Evolutionary conservation across 2,113 vertebrate species (phyloP).

Genomic region (Lasiurus cinereus): DNA sequence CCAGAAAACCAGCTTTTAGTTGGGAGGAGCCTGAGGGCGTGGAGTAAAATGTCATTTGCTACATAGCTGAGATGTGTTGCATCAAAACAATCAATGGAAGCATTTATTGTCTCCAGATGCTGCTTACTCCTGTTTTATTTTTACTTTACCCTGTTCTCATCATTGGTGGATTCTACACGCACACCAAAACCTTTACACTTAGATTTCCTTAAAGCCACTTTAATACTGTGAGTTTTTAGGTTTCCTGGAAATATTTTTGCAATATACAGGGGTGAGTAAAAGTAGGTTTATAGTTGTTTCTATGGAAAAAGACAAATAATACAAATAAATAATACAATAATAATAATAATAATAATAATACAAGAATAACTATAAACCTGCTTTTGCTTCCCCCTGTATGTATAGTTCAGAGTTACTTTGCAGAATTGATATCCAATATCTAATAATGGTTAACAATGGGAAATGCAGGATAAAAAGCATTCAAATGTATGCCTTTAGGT

Average conservation of each 20-base stretch:
- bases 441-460: neutral
- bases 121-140: constrained; percentile 27
- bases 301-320: neutral
- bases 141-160: neutral
- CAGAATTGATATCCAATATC: neutral
- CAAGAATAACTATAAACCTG: neutral
- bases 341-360: neutral
- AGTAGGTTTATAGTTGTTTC: neutral
- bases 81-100: constrained; percentile 56
- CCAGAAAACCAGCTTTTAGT: constrained; percentile 62
- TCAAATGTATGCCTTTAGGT: neutral
- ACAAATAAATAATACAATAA: neutral
- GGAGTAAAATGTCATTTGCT: constrained; percentile 76
- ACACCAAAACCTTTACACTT: neutral
- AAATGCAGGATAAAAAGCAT: neutral
- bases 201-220: constrained; percentile 14
- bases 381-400: neutral
- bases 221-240: neutral
- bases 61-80: constrained; percentile 67
- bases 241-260: constrained; percentile 49
- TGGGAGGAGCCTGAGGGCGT: constrained; percentile 44
- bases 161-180: neutral
- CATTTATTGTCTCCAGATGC: constrained; percentile 61
- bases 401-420: neutral
- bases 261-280: neutral